These are phyloP conservation scores for Prolemur simus DNA, from an alignment of 2,113 vertebrate species.

Conservation along the genomic window DNA sequence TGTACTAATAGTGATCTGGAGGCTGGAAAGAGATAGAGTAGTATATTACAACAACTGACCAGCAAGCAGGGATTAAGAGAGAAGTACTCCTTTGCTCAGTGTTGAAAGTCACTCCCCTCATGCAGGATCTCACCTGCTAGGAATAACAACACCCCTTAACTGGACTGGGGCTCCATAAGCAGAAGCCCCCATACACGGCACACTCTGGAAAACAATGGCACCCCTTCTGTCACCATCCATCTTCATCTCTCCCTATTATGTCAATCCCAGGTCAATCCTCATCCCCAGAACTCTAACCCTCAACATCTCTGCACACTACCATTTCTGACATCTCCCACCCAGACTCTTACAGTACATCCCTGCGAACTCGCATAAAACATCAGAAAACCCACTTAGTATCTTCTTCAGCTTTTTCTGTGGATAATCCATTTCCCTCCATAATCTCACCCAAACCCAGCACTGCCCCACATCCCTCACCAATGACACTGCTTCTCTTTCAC, in stretches of 20 bases:
- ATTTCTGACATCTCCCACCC: background rate
- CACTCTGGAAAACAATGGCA: background rate
- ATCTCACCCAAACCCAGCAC: background rate
- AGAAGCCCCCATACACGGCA: background rate
- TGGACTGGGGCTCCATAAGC: background rate
- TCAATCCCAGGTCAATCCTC: background rate
- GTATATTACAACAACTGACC: background rate
- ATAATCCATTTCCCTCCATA: background rate
- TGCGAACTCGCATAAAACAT: background rate
- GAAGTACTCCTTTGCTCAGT: background rate
- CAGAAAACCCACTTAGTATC: background rate
- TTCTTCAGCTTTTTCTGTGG: background rate
- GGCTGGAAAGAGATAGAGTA: background rate
- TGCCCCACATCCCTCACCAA: background rate
- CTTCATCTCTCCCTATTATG: background rate
- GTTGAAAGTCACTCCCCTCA: background rate
- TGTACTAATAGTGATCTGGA: background rate
- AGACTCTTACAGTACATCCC: too few relatives aligned
- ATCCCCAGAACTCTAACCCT: background rate
- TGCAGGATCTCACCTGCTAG: background rate
- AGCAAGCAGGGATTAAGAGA: background rate
- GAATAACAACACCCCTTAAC: background rate
- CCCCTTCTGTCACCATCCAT: fast-evolving
- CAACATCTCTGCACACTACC: background rate
- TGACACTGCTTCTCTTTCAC: background rate